Evolutionary conservation across 2,113 vertebrate genomes (phyloP).

Genomic region (Pterocles orientalis): DNA sequence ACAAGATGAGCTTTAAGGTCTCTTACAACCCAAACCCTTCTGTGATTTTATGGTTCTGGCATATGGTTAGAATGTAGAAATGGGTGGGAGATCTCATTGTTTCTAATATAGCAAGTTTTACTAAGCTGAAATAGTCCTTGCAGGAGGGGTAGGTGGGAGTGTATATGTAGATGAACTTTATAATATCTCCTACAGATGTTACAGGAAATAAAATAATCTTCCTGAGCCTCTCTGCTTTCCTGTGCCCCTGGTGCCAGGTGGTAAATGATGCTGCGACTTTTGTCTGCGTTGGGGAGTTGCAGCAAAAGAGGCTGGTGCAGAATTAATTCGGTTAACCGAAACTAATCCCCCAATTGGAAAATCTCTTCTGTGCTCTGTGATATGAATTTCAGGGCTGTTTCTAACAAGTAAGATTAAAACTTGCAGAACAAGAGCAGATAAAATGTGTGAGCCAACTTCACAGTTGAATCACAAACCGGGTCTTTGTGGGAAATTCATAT

Average conservation of each 20-base stretch:
- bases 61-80: not conserved
- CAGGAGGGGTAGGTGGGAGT: not conserved
- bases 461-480: not conserved
- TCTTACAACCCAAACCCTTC: no score
- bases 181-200: not conserved
- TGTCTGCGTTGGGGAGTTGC: not conserved
- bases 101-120: not conserved
- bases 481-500: not conserved
- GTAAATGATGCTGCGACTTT: not conserved
- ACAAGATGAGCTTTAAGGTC: no score
- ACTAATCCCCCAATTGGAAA: not conserved
- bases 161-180: not conserved
- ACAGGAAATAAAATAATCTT: not conserved
- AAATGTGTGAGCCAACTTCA: rapidly evolving
- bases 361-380: not conserved
- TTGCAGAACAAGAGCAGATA: not conserved
- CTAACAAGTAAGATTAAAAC: not conserved
- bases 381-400: not conserved
- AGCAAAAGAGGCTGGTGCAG: not conserved
- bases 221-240: not conserved
- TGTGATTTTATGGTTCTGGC: not conserved
- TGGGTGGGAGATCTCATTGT: not conserved
- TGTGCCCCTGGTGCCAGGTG: not conserved
- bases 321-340: not conserved
- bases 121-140: not conserved